phyloP scores from a whole-genome alignment of 2,113 vertebrate genomes.

The Microtus pennsylvanicus region DNA sequence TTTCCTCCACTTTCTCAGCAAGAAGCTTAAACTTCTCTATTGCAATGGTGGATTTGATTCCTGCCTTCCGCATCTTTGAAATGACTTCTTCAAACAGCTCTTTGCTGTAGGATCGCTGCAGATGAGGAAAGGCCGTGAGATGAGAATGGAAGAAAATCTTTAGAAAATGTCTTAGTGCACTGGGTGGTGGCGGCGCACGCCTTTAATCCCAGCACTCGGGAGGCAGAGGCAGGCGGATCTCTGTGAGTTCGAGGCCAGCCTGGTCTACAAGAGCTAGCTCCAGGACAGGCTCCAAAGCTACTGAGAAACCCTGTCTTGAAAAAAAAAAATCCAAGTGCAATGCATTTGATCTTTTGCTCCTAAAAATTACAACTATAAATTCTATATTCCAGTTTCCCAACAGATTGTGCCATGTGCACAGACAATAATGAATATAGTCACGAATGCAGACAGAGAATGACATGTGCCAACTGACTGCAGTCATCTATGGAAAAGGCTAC shows the following conservation, averaged over 20 bases:
- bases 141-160: background rate
- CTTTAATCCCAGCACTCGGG: too few relatives aligned
- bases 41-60: conserved; percentile 98
- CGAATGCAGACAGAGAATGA: background rate
- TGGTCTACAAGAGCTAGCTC: too few relatives aligned
- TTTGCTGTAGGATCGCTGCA: conserved; percentile 97
- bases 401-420: too few relatives aligned
- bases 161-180: background rate
- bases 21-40: conserved; percentile 99
- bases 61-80: conserved; percentile 98
- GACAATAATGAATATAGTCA: background rate
- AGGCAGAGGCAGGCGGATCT: too few relatives aligned
- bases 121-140: conserved; percentile 49
- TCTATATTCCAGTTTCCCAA: background rate
- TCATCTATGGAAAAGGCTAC: background rate
- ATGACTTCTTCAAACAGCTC: conserved; percentile 99
- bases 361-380: background rate
- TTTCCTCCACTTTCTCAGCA: conserved; percentile 97
- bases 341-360: too few relatives aligned
- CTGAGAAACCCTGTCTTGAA: too few relatives aligned
- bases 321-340: too few relatives aligned
- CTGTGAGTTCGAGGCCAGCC: too few relatives aligned
- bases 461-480: fast-evolving
- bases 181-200: too few relatives aligned
- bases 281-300: too few relatives aligned